These are phyloP conservation scores for Thalassophryne amazonica DNA, from an alignment of 2,797 vertebrate genomes.

Conservation along the genomic window DNA sequence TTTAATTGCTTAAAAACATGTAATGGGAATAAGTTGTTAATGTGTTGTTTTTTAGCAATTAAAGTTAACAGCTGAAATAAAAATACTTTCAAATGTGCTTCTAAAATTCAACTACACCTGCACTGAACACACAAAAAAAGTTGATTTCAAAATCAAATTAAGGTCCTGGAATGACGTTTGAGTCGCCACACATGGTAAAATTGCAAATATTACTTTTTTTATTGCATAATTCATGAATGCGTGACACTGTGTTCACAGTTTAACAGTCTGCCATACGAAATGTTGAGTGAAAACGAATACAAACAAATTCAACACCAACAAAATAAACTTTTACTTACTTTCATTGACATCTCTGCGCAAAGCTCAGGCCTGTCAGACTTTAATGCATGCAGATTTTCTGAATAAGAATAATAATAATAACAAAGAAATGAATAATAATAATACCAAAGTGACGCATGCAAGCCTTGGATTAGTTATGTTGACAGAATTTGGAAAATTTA, in stretches of 20 bases:
- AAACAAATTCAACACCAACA: constrained; percentile 5
- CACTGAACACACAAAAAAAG: no score
- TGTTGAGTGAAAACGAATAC: constrained; percentile 34
- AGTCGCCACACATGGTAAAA: constrained; percentile 12
- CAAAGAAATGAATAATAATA: constrained; percentile 51
- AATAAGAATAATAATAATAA: constrained; percentile 19
- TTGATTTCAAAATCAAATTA: no score
- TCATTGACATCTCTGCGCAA: constrained; percentile 56
- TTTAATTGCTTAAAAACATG: no score
- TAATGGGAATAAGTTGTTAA: no score
- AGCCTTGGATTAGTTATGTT: constrained; percentile 43
- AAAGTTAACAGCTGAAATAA: no score
- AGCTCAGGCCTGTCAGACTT: constrained; percentile 33
- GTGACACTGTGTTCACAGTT: constrained; percentile 49
- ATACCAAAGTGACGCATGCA: constrained; percentile 72
- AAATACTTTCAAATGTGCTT: no score
- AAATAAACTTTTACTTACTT: constrained; percentile 47
- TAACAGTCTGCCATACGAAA: constrained; percentile 49
- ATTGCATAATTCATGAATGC: constrained; percentile 53
- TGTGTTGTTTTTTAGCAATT: no score
- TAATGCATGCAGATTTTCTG: constrained; percentile 45
- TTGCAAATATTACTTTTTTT: constrained; percentile 51
- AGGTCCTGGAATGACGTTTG: no score
- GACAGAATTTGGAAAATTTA: constrained; percentile 11
- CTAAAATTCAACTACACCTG: no score